Base-by-base conservation (phyloP, 2,113 vertebrate genomes). In the Gallinago jamesoni region DNA sequence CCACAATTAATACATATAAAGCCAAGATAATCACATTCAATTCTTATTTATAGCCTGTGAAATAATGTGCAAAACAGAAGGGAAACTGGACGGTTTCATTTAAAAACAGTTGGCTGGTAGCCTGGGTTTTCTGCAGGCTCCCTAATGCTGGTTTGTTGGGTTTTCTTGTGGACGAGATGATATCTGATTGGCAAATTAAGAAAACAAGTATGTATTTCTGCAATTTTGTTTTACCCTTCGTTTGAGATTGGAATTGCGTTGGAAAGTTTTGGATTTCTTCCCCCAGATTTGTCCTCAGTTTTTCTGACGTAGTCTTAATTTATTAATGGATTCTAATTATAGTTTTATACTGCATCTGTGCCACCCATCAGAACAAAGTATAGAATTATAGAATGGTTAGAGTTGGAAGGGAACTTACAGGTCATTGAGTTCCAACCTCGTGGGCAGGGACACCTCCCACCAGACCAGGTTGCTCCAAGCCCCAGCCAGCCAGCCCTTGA, bases 21-120 rank as follows among this genome's bases (percentile, higher is more conserved):
- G 19, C 12, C 13, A 23, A 93, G 60, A 21, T 66, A 59, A 74
- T 92, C 55, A 33, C 21, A 45, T 63, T 70, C 31, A 33, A 2
- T 74, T 92, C 28, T 79, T 83, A 43, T 57, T 89, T 90, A 52
- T 77, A 96, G 55, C 43, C 37, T 80, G 21, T 77, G 82, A 83
- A 93, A 86, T 86, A 94, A 77, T 66, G 57, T 81, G 48, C 39
- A 87, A 84, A 96, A 37, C 72, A 82, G 68, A 83, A 76, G 68
- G 47, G 55, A 80, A 80, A 77, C 28, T 35, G 57, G 6, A 79
- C 73, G 72, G 11, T 83, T 93, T 93, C 25, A 52, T 55, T 59
- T 86, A 66, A 83, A 68, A 96, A 25, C n/a, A 77, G 10, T 76
- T 94, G 79, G 7, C 67, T 86, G 22, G 14, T 77, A 74, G 37